phyloP scores from a whole-genome alignment of 2,113 vertebrate genomes.

The Jacana jacana region DNA sequence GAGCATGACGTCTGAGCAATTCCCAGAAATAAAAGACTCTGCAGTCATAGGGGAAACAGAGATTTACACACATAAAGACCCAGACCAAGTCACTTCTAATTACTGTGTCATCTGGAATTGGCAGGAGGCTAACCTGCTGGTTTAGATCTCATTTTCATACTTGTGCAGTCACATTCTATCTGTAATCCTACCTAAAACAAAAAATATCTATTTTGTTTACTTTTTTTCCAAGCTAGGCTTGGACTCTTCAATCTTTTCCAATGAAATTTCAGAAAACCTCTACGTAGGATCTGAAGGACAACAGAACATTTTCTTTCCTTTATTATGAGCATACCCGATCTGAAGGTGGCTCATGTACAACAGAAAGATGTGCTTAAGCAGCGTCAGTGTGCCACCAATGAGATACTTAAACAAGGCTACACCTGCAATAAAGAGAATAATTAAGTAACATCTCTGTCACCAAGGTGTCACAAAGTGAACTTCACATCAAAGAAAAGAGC shows the following conservation, averaged over 20 bases:
- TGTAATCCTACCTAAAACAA: background rate
- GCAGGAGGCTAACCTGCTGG: background rate
- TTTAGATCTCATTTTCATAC: background rate
- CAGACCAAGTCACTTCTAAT: background rate
- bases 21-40: background rate
- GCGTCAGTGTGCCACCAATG: background rate
- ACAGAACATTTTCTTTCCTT: background rate
- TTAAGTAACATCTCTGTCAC: background rate
- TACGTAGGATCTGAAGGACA: background rate
- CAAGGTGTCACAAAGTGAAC: background rate
- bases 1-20: background rate
- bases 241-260: background rate
- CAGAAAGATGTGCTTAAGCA: background rate
- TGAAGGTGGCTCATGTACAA: accelerated
- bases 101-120: background rate
- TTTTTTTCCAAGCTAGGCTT: background rate
- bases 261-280: background rate
- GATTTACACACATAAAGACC: background rate
- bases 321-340: background rate
- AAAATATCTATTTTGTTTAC: background rate
- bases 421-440: background rate
- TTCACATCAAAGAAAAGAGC: background rate
- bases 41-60: background rate
- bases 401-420: background rate
- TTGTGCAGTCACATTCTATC: background rate